These are phyloP conservation scores for Rhodophaea formosa DNA, from an alignment of 2,888 invertebrate species.

Conservation along the genomic window DNA sequence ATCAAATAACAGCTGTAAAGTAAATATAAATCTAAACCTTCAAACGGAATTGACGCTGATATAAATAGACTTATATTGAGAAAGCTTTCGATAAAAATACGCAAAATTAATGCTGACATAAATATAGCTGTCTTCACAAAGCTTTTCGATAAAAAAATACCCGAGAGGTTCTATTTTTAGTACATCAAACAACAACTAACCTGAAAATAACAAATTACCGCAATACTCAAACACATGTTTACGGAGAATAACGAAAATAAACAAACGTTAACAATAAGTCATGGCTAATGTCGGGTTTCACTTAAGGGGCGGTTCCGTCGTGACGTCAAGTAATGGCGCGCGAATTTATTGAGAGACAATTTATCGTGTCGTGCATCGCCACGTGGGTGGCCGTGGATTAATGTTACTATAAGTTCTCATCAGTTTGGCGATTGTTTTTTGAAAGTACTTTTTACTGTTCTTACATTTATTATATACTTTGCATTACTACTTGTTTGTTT, in stretches of 20 bases:
- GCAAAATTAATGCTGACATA: too few relatives aligned
- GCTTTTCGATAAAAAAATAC: too few relatives aligned
- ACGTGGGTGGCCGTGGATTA: slow-evolving; percentile 46
- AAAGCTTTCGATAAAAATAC: too few relatives aligned
- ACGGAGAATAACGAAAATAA: slow-evolving; percentile 15
- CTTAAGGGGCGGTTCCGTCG: slow-evolving; percentile 43
- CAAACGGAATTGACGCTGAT: too few relatives aligned
- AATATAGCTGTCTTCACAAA: too few relatives aligned
- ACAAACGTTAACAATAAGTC: slow-evolving; percentile 35
- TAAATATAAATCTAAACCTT: too few relatives aligned
- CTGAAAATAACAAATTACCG: slow-evolving; percentile 7
- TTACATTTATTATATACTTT: too few relatives aligned
- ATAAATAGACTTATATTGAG: too few relatives aligned
- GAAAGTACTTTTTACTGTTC: too few relatives aligned
- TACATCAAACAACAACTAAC: background rate
- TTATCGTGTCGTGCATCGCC: slow-evolving; percentile 59
- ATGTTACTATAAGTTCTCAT: background rate
- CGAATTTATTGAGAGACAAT: slow-evolving; percentile 48
- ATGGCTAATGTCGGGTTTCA: slow-evolving; percentile 36
- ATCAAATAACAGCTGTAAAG: too few relatives aligned
- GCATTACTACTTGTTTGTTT: too few relatives aligned
- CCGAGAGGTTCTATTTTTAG: background rate
- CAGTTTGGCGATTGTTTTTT: background rate
- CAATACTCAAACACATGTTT: slow-evolving; percentile 8
- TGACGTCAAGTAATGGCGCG: slow-evolving; percentile 54